Evolutionary conservation across 2,113 vertebrate genomes (phyloP), one percentile per base, ranked within the genome.

Genomic region (Hyperopisus bebe): DNA sequence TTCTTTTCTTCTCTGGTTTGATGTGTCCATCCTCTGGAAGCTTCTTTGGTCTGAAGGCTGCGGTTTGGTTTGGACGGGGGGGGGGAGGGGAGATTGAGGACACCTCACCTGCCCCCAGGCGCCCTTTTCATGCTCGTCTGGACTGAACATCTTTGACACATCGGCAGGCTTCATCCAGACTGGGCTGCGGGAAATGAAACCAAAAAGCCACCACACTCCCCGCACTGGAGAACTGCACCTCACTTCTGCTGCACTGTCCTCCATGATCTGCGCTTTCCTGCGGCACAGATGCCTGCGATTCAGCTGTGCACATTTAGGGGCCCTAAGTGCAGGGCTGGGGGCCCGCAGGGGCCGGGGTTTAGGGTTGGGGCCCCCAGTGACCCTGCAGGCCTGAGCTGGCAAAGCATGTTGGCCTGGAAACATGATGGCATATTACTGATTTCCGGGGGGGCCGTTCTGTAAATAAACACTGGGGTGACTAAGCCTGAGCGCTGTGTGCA

Each of bases 1-100:
- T 48, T 31, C 24, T 85, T 84, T 84, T n/a, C 21, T 84, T 47
- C 44, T 47, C 83, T n/a, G 83, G 83, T 85, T 47, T 85, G 83
- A 85, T 50, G 21, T 85, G 44, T 85, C 44, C 10, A 15, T 77
- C 31, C 70, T 39, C 13, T 39, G 15, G 31, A 17, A 35, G 31
- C 31, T 42, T 15, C 31, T 77, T 77, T 77, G 70, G 31, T 77
- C 70, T 77, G 11, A 50, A 21, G 21, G 44, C 83, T 85, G 44
- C 24, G 46, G 47, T 27, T 15, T 21, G 47, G 44, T 24, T 27
- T 24, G 82, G 42, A 47, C 80, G 8, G 11, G 51, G 44, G n/a
- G 1, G 24, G 11, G 35, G 17, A n/a, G 46, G 83, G 8, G 24
- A n/a, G 9, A 50, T 19, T 77, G 19, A 31, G 35, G 74, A 42